Conservation (phyloP, 2,113 vertebrate genomes). For the Rhadina sibilatrix region DNA sequence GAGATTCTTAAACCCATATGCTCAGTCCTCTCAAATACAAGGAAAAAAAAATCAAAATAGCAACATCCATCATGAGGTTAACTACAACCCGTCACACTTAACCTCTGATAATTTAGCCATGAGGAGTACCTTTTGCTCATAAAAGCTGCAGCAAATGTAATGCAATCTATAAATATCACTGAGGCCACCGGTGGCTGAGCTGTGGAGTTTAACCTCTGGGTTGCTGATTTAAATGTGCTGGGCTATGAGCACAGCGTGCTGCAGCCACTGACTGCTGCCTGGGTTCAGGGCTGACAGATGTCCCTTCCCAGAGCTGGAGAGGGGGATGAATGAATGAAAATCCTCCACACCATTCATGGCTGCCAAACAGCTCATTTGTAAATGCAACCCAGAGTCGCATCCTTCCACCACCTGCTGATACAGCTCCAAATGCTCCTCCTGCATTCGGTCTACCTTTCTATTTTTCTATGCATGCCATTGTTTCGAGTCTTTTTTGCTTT, state of each 20-base stretch:
- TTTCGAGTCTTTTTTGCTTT: background rate
- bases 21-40: background rate
- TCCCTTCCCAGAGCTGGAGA: conserved; percentile 13
- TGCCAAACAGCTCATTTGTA: background rate
- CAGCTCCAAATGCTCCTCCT: background rate
- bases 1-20: background rate
- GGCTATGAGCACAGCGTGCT: background rate
- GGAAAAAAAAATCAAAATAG: background rate
- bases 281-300: conserved; percentile 34
- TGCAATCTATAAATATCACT: conserved; percentile 33
- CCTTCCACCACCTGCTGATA: conserved; percentile 5
- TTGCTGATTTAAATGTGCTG: background rate
- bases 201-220: conserved; percentile 10
- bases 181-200: background rate
- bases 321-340: conserved; percentile 31
- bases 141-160: conserved; percentile 14
- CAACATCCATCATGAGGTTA: background rate
- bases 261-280: background rate
- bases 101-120: background rate
- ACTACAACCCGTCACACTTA: background rate
- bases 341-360: background rate
- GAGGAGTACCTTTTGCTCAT: background rate
- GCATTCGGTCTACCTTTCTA: background rate
- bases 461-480: background rate
- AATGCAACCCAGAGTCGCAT: background rate